Base-by-base conservation (phyloP, 2,797 vertebrate species). In the Petrocephalus schoutedeni region DNA sequence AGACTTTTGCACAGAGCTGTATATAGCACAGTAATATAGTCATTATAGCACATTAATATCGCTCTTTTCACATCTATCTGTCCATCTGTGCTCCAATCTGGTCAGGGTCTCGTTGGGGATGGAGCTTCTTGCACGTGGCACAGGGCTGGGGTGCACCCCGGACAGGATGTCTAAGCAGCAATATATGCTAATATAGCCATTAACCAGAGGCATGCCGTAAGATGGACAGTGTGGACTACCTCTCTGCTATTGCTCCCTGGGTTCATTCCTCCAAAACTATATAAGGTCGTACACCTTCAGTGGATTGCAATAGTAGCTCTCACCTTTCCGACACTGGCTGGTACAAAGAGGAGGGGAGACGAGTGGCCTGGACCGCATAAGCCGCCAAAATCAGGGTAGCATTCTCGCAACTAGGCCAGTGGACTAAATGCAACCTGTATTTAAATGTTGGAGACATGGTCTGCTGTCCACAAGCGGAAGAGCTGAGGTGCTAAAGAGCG, bases 161-260 rank as follows among this genome's bases (percentile, higher is more conserved):
- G 71, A 77, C 36, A 19, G 67, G 64, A 71, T 91, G 91, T 93
- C 92, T 92, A 95, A 94, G 93, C 93, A 93, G 95, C 93, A 94
- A 91, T 95, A 95, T 36, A 28, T 95, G 93, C 93, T 95, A 94
- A 94, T 94, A 93, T 94, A 96, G 96, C 95, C 95, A 95, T 91
- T 88, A 90, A 86, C 88, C 91, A 89, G 89, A 92, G 92, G 93
- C 93, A 90, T 80, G 90, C 87, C 87, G 82, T 5, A 89, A 93
- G 94, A 95, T 93, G 86, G 49, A 88, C 89, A 88, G 88, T 89
- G 90, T 93, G 93, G 93, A 93, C 93, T 93, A 90, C 87, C 89
- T 49, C 74, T 88, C 84, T 92, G 91, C 92, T 92, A 93, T 67
- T 91, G 90, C 91, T 92, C 93, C 91, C 91, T 90, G 88, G 86